phyloP scores from a whole-genome alignment of 2,888 invertebrate genomes.

The Nephrotoma appendiculata region DNA sequence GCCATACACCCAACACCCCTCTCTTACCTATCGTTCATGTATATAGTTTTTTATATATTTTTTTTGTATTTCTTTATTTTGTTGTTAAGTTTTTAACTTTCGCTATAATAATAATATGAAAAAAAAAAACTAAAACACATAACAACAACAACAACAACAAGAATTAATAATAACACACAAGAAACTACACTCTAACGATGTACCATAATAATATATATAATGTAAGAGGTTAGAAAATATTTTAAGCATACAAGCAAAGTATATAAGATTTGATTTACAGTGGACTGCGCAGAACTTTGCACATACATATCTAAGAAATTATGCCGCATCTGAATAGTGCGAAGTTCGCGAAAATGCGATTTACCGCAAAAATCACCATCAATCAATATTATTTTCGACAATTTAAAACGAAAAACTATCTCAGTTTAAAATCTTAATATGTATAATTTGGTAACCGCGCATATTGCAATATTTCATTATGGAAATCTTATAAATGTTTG shows the following conservation, averaged over 20 bases:
- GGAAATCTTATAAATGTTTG: too few relatives aligned
- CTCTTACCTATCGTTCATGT: not conserved
- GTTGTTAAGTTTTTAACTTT: slow-evolving; percentile 2
- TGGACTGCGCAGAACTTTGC: too few relatives aligned
- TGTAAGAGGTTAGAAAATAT: not conserved
- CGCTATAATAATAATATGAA: not conserved
- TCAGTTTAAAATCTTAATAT: too few relatives aligned
- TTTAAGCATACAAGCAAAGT: not conserved
- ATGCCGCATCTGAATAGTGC: too few relatives aligned
- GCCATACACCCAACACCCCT: not conserved
- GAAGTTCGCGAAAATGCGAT: too few relatives aligned
- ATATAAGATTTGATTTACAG: too few relatives aligned
- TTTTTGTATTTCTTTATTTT: not conserved
- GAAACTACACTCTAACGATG: not conserved
- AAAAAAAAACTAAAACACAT: not conserved
- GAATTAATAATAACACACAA: not conserved
- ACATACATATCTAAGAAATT: too few relatives aligned
- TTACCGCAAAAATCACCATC: too few relatives aligned
- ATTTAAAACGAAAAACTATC: too few relatives aligned
- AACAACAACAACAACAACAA: not conserved
- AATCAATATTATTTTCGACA: too few relatives aligned
- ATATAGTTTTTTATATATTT: not conserved
- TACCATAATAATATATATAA: not conserved
- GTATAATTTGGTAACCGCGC: too few relatives aligned
- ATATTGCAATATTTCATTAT: too few relatives aligned